Evolutionary conservation across 2,888 invertebrate genomes (phyloP), one percentile per base, ranked within the genome.

Genomic region (Tenthredo amoena): DNA sequence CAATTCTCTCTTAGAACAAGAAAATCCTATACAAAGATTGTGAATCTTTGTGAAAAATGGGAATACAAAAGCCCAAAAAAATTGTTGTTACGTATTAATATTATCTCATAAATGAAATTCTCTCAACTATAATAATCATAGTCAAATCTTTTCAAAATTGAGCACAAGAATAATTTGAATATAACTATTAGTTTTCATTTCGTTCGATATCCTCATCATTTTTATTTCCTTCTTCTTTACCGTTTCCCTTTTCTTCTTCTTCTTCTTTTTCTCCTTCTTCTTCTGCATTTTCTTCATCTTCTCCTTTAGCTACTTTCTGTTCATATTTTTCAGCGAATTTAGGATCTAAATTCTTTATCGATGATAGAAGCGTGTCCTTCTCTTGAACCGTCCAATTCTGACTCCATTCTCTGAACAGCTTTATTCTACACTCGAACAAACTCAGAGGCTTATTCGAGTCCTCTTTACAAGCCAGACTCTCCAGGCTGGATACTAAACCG

Each of bases 381-480:
- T 97, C 96, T 87, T 96, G 96, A 72, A 95, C 94, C 7, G 96
- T 95, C 98, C 98, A 98, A 89, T 96, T 96, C 21, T 96, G 95
- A 90, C 96, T 96, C 98, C 98, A 98, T 93, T 98, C 97, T 89
- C 96, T 96, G 91, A 98, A 98, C 71, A 98, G 93, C 94, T 98
- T 98, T 90, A 98, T 97, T 87, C 98, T 95, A 91, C 97, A 97
- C 92, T 97, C 97, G 91, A 97, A 98, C 86, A 98, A 94, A 91
- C 96, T 97, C 93, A 97, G 96, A 43, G 97, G 98, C 90, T 97
- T 97, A 81, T 92, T 92, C 0, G 89, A 88, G 65, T 93, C 92
- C 89, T 97, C 96, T 88, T 96, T 95, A 89, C 96, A 96, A 40
- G 95, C 95, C 58, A 97, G 94, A 87, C 95, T 95, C 31, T 96